Conservation (phyloP, 1,140 invertebrate species). For the Diploscapter pachys region DNA sequence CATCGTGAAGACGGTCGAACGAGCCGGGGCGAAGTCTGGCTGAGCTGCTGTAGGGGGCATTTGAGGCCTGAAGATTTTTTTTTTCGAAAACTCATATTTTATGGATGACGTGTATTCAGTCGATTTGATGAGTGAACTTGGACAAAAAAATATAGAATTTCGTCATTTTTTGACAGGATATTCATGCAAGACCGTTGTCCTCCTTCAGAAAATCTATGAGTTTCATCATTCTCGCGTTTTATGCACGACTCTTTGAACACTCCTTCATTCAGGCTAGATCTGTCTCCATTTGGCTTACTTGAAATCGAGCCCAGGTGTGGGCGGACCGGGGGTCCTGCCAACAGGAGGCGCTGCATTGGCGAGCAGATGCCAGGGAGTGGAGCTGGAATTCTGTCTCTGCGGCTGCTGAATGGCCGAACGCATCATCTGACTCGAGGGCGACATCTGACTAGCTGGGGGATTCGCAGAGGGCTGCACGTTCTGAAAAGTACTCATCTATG, state of each 20-base stretch:
- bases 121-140: not conserved
- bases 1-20: not conserved
- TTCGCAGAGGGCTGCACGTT: not conserved
- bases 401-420: constrained; percentile 3
- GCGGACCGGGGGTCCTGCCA: not conserved
- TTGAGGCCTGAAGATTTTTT: constrained; percentile 15
- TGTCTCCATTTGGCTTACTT: no score
- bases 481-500: not conserved
- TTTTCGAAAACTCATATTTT: not conserved
- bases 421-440: not conserved
- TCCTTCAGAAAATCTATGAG: no score
- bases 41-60: not conserved
- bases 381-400: constrained; percentile 9
- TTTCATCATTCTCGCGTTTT: no score
- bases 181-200: no score
- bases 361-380: not conserved
- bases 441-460: not conserved
- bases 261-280: no score
- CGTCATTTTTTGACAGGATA: no score
- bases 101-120: not conserved
- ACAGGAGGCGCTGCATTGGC: not conserved
- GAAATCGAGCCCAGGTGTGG: not conserved
- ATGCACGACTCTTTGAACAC: no score
- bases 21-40: not conserved
- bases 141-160: no score